These are phyloP conservation scores for Meghimatium bilineatum DNA, from an alignment of 2,888 invertebrate species.

Conservation along the genomic window DNA sequence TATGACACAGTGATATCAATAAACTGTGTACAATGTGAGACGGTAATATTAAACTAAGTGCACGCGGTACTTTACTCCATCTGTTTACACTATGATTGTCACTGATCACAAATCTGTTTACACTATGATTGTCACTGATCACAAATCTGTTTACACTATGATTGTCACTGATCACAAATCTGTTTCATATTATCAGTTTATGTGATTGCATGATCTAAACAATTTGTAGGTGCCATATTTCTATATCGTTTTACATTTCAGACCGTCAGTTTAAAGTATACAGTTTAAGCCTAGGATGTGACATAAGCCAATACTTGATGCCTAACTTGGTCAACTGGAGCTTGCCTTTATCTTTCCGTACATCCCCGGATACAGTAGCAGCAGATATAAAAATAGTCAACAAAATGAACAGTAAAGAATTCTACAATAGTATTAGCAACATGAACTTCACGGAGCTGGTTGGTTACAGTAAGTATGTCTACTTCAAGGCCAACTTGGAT, in stretches of 20 bases:
- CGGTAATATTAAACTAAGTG: too few species aligned
- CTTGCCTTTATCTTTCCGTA: neutral
- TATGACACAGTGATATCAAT: too few species aligned
- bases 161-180: too few species aligned
- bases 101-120: too few species aligned
- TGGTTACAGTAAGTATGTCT: neutral
- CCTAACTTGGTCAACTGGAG: neutral
- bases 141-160: too few species aligned
- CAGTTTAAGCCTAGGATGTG: neutral
- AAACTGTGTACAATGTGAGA: too few species aligned
- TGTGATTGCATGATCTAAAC: too few species aligned
- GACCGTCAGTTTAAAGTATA: neutral
- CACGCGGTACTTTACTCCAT: too few species aligned
- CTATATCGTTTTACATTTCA: neutral
- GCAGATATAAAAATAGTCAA: neutral
- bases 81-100: too few species aligned
- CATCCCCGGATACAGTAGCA: neutral
- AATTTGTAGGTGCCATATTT: too few species aligned
- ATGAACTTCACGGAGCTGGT: slow-evolving; percentile 3
- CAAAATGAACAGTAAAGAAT: neutral
- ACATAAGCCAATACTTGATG: neutral
- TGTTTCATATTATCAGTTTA: too few species aligned
- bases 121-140: too few species aligned
- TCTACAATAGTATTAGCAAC: neutral
- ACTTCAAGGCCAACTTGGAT: slow-evolving; percentile 31